Evolutionary conservation across 1,140 invertebrate species (phyloP).

Genomic region (Druon quercuslanigerum): DNA sequence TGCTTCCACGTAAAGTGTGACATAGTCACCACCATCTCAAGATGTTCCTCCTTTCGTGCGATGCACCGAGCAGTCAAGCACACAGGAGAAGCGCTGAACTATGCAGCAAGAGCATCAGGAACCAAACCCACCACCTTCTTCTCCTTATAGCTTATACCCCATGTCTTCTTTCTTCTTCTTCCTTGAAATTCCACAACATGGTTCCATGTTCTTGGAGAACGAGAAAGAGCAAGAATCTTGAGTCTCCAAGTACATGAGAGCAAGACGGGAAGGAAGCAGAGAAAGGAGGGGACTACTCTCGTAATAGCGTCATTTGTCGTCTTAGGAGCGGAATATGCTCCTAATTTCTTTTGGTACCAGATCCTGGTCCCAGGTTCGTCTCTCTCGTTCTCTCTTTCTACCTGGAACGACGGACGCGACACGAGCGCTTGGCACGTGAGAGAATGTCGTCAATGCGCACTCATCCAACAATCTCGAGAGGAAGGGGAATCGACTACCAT

Average conservation of each 20-base stretch:
- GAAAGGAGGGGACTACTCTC: background rate
- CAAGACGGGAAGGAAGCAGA: background rate
- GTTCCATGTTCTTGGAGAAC: constrained; percentile 27
- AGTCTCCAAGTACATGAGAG: constrained; percentile 7
- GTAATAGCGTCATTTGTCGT: constrained; percentile 30
- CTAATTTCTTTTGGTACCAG: constrained; percentile 11
- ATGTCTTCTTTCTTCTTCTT: constrained; percentile 40
- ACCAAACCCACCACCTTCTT: constrained; percentile 1
- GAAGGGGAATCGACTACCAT: constrained; percentile 33
- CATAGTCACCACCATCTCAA: constrained; percentile 9
- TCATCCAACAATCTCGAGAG: constrained; percentile 8
- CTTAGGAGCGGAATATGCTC: constrained; percentile 28
- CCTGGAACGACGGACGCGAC: constrained; percentile 60
- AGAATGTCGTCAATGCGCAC: constrained; percentile 68
- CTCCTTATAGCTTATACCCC: background rate
- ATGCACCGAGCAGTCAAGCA: background rate
- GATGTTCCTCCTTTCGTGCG: constrained; percentile 11
- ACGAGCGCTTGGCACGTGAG: constrained; percentile 67
- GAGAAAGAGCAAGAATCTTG: constrained; percentile 25
- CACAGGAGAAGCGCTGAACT: constrained; percentile 18
- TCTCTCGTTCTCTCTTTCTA: constrained; percentile 50
- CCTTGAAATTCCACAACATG: constrained; percentile 29
- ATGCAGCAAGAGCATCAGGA: constrained; percentile 26
- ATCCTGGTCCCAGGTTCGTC: constrained; percentile 14
- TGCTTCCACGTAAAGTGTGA: background rate